Evolutionary conservation across 2,888 invertebrate genomes (phyloP), one percentile per base, ranked within the genome.

Genomic region (Stenurella melanura): DNA sequence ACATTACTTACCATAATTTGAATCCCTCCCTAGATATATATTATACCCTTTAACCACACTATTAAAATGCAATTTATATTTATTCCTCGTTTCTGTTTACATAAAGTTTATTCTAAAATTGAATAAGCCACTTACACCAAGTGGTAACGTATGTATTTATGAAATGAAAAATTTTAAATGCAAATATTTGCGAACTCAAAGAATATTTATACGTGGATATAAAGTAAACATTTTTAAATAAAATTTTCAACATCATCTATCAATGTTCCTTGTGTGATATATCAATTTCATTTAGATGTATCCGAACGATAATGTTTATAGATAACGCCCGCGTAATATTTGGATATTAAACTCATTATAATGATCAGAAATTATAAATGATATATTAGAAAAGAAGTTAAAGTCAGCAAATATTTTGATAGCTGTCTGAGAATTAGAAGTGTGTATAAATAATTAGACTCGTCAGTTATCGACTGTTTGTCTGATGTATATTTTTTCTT

Each of bases 141-240:
- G 64, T 64, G 57, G 57, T 34, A 56, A 34, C 69, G 67, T 30
- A 57, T 57, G 57, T 69, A 58, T 57, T 26, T 58, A 34, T 19
- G 69, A 58, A 30, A 56, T 69, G 57, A 68, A 68, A 69, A 69
- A 64, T 57, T 34, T 69, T 57, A 38, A 17, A 9, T 21, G 56
- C 69, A 58, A 69, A 69, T 38, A 58, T 68, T 68, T 68, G 54
- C 54, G 21, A 9, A 58, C 34, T 21, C 56, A 30, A 30, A 69
- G 54, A 12, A 57, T 69, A 38, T 69, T 69, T 69, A 56, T 57
- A 30, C 60, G 21, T 9, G 34, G 18, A 26, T 57, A 26, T 57
- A 38, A 69, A 57, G 38, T 69, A 69, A 69, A 69, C 69, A 30
- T 17, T n/a, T n/a, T 56, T 69, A 57, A 63, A 63, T 34, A 30